phyloP scores from a whole-genome alignment of 2,113 vertebrate species.

The Holacanthus passer region DNA sequence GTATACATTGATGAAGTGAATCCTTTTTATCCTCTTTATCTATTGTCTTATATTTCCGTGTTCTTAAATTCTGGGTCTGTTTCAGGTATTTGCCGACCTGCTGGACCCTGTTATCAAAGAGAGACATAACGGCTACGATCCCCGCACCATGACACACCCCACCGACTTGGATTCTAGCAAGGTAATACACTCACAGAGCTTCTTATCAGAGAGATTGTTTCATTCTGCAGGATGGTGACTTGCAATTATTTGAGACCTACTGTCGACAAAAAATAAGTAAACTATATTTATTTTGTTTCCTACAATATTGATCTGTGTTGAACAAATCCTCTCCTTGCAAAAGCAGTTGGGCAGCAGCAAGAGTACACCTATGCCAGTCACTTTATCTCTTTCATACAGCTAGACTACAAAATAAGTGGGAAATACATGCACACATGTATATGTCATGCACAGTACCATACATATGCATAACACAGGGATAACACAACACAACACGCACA shows the following conservation, averaged over 20 bases:
- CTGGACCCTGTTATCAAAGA: conserved; percentile 94
- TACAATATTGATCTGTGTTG: not conserved
- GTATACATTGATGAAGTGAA: not conserved
- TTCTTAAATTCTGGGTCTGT: not conserved
- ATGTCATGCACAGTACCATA: not conserved
- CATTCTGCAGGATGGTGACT: not conserved
- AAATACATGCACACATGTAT: too few relatives aligned
- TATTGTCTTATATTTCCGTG: not conserved
- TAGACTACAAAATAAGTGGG: too few relatives aligned
- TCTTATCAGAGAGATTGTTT: not conserved
- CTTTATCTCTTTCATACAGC: not conserved
- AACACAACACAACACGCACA: too few relatives aligned
- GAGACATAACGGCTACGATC: conserved; percentile 96
- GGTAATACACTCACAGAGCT: conserved; percentile 75
- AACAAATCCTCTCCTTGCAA: not conserved
- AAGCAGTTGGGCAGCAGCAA: not conserved
- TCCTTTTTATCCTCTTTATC: not conserved
- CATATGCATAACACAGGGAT: too few relatives aligned
- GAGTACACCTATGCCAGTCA: not conserved
- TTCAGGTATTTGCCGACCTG: conserved; percentile 93
- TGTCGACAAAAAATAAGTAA: not conserved
- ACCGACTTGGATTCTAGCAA: conserved; percentile 94
- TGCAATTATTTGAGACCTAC: not conserved
- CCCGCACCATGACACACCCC: conserved; percentile 90
- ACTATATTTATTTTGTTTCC: not conserved